Base-by-base conservation (phyloP, 2,888 invertebrate genomes). In the Halictus ligatus region DNA sequence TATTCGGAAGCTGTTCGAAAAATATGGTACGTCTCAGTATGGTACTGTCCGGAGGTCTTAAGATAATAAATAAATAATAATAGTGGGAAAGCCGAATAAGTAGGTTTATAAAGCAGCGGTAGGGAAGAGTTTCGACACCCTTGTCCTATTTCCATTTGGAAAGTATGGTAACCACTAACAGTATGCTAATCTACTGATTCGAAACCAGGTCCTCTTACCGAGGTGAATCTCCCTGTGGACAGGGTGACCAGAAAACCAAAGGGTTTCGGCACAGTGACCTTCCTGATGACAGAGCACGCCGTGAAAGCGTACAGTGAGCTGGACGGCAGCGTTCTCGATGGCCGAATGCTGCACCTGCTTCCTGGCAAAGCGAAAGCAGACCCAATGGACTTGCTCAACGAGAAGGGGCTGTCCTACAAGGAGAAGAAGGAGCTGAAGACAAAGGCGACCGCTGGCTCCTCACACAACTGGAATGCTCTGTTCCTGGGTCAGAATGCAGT, bases 391-490 rank as follows among this genome's bases (percentile, higher is more conserved):
- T 83, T 92, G 10, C 87, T 94, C 5, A 91, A 94, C 75, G 90
- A 93, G 84, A 94, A 48, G 18, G 81, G 75, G 0, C 96, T 97
- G 0, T 97, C 97, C 35, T 99, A 96, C 95, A 99, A 99, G 94
- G 97, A 98, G 93, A 98, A 98, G 94, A 99, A 98, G 93, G 96
- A 96, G 7, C 96, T 97, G 79, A 97, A 98, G 94, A 95, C 97
- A 88, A 99, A 98, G 95, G 96, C 96, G 40, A 96, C 96, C 93
- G 97, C 97, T 8, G 97, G 97, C 77, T 97, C 97, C 0, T 96
- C 98, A 0, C 98, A 98, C 94, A 99, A 99, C 94, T 99, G 99
- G 99, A 99, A 99, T 95, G 97, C 98, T 0, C 95, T 99, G 75
- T 99, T 99, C 94, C 96, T 99, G 89, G 99, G 99, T 0, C 96